These are phyloP conservation scores for Sarcophaga rosellei DNA, from an alignment of 2,888 invertebrate genomes.

Conservation along the genomic window DNA sequence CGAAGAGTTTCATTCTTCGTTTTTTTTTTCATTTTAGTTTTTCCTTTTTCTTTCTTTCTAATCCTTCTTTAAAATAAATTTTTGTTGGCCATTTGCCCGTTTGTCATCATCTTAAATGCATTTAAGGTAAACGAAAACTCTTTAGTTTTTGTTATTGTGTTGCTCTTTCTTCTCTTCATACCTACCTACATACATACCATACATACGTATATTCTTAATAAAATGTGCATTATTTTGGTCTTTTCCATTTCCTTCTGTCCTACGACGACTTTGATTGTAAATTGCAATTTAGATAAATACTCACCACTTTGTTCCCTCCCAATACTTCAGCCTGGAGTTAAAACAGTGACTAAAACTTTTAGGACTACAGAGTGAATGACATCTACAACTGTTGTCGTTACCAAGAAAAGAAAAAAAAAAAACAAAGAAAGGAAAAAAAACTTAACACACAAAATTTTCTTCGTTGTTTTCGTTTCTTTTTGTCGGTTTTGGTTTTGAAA, in stretches of 20 bases:
- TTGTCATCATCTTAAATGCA: slow-evolving; percentile 54
- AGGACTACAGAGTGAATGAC: slow-evolving; percentile 50
- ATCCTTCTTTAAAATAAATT: neutral
- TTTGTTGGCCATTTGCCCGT: slow-evolving; percentile 59
- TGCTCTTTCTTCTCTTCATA: neutral
- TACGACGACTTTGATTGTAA: slow-evolving; percentile 52
- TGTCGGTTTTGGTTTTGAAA: slow-evolving; percentile 1
- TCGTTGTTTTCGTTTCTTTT: slow-evolving; percentile 11
- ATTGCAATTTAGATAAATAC: slow-evolving; percentile 65
- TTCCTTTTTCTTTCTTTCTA: neutral
- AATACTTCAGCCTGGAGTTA: neutral
- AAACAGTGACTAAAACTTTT: neutral
- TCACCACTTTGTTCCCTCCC: neutral
- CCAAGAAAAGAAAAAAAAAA: neutral
- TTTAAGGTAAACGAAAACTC: slow-evolving; percentile 33
- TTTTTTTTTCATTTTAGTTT: neutral
- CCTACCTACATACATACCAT: neutral
- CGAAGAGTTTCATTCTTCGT: neutral
- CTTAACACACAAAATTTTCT: no score
- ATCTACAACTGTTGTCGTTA: slow-evolving; percentile 49
- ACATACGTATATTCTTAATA: neutral
- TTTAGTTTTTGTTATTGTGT: neutral
- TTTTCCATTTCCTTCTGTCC: neutral
- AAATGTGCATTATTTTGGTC: slow-evolving; percentile 32
- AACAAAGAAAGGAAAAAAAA: no score